Percentiles rank a stretch among this genome's conserved stretches.
phyloP scores from a whole-genome alignment of 2,797 vertebrate genomes.

The Vipera latastei region DNA sequence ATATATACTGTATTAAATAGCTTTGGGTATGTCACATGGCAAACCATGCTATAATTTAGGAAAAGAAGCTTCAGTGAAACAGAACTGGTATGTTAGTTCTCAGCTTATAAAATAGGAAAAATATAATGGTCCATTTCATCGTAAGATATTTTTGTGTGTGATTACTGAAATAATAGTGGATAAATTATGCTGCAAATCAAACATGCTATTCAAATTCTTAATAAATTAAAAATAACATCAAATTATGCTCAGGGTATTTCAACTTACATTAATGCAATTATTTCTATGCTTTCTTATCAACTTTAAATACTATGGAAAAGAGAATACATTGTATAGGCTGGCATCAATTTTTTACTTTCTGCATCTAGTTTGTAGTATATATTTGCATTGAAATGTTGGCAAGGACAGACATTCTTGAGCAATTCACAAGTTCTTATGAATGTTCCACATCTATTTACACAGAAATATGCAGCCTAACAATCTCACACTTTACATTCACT shows the following conservation, averaged over 20 bases:
- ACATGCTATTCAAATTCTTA: neutral
- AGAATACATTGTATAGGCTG: neutral
- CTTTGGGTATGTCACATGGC: neutral
- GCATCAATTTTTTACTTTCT: neutral
- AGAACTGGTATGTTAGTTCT: neutral
- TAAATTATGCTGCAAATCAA: neutral
- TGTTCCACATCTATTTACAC: neutral
- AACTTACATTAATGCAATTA: neutral
- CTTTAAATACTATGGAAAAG: neutral
- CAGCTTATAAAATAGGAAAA: neutral
- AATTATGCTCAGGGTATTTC: neutral
- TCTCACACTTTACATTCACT: conserved; percentile 10
- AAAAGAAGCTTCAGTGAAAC: neutral
- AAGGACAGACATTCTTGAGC: neutral
- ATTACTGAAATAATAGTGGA: neutral
- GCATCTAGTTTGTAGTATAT: neutral
- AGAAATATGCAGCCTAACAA: neutral
- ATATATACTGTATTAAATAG: neutral
- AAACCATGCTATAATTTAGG: neutral
- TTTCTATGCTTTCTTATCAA: neutral
- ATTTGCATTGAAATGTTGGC: neutral
- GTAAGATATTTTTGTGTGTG: neutral
- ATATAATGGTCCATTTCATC: neutral
- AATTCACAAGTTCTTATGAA: conserved; percentile 3
- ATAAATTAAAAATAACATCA: neutral